A percentile compares a stretch with the other conserved stretches of the same genome.
These are phyloP conservation scores for Mimachlamys varia DNA, from an alignment of 2,888 invertebrate genomes.

Conservation along the genomic window DNA sequence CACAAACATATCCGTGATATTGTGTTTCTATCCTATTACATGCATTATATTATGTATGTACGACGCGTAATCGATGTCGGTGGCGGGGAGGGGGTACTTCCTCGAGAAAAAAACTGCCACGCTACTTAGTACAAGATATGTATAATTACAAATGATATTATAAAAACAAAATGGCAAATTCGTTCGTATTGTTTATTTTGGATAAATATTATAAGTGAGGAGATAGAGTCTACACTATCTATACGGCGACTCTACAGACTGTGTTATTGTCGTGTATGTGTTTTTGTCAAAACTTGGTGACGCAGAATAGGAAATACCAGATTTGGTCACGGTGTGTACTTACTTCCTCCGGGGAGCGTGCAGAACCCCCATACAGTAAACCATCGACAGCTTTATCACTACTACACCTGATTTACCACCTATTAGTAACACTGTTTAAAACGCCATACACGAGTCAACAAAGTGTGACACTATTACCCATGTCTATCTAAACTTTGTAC, in stretches of 20 bases:
- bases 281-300: background rate
- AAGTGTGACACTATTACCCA: background rate
- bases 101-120: background rate
- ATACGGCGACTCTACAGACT: too few species aligned
- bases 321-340: slow-evolving; percentile 4
- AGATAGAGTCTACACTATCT: too few species aligned
- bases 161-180: too few species aligned
- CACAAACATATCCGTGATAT: background rate
- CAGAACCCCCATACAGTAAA: background rate
- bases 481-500: background rate
- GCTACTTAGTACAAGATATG: background rate
- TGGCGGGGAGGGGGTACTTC: too few species aligned
- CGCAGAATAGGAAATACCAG: slow-evolving; percentile 32
- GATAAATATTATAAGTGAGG: too few species aligned
- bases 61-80: background rate
- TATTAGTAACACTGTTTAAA: background rate
- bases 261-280: background rate
- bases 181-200: too few species aligned
- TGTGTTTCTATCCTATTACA: too few species aligned
- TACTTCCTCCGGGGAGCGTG: background rate
- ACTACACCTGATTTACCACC: background rate
- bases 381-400: background rate
- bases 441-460: slow-evolving; percentile 1
- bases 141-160: too few species aligned
- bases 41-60: too few species aligned